These are phyloP conservation scores for Gryon sp. DNA, from an alignment of 1,140 invertebrate species.

Conservation along the genomic window DNA sequence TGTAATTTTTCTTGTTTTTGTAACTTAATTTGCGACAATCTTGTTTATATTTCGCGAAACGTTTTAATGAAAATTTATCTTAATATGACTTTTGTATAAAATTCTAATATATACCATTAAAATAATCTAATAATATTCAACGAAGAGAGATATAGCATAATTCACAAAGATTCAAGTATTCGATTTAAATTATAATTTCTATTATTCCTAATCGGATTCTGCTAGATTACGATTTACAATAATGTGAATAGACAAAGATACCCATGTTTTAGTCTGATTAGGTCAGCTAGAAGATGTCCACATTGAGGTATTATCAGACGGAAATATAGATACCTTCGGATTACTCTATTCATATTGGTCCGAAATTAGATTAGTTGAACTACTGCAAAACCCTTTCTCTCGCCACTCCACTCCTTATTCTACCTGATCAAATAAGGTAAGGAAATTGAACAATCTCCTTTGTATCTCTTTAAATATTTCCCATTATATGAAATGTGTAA, in stretches of 20 bases:
- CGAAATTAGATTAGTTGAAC: slow-evolving; percentile 1
- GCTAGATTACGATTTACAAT: slow-evolving; percentile 42
- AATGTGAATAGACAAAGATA: slow-evolving; percentile 39
- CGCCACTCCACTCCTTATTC: background rate
- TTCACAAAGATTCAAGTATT: no score
- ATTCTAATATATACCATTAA: no score
- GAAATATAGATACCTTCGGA: slow-evolving; percentile 52
- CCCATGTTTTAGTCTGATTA: slow-evolving; percentile 57
- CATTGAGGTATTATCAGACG: slow-evolving; percentile 56
- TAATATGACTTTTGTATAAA: no score
- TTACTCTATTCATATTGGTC: slow-evolving; percentile 56
- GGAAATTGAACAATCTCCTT: slow-evolving; percentile 3
- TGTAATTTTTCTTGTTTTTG: no score
- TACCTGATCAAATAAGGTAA: slow-evolving; percentile 46
- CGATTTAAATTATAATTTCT: slow-evolving; percentile 14
- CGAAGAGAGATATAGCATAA: no score
- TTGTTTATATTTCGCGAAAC: no score
- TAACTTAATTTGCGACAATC: no score
- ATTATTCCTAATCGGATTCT: slow-evolving; percentile 26
- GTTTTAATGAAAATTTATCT: no score
- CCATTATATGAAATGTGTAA: no score
- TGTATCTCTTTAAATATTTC: slow-evolving; percentile 11
- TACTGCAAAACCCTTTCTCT: slow-evolving; percentile 1
- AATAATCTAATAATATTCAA: no score
- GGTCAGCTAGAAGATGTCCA: slow-evolving; percentile 55